Evolutionary conservation across 2,113 vertebrate species (phyloP).

Genomic region (Poicephalus meyeri): DNA sequence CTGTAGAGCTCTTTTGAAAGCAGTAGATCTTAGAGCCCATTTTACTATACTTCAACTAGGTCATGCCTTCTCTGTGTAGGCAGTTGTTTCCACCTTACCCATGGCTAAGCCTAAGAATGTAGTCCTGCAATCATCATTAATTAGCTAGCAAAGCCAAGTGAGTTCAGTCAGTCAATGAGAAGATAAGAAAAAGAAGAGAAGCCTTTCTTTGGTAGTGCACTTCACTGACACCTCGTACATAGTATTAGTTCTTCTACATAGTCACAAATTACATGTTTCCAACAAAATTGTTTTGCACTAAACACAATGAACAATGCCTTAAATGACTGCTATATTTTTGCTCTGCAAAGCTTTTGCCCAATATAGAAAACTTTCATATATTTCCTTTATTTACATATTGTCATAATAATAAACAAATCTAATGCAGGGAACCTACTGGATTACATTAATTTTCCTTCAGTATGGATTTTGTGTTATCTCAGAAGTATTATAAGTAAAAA

Average conservation of each 20-base stretch:
- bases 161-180: not conserved
- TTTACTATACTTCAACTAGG: not conserved
- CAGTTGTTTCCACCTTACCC: not conserved
- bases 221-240: not conserved
- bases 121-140: not conserved
- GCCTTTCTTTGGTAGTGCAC: not conserved
- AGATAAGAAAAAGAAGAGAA: not conserved
- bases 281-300: not conserved
- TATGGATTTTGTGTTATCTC: not conserved
- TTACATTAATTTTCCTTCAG: not conserved
- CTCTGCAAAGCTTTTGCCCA: not conserved
- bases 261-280: not conserved
- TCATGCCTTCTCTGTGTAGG: accelerated
- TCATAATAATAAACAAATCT: not conserved
- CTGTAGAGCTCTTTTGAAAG: not conserved
- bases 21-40: not conserved
- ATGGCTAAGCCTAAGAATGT: accelerated
- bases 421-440: not conserved
- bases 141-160: not conserved
- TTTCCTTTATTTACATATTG: not conserved
- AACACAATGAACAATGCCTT: not conserved
- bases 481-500: not conserved
- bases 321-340: not conserved
- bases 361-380: not conserved
- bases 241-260: not conserved